phyloP scores from a whole-genome alignment of 2,888 invertebrate genomes.

The Eristalis arbustorum region DNA sequence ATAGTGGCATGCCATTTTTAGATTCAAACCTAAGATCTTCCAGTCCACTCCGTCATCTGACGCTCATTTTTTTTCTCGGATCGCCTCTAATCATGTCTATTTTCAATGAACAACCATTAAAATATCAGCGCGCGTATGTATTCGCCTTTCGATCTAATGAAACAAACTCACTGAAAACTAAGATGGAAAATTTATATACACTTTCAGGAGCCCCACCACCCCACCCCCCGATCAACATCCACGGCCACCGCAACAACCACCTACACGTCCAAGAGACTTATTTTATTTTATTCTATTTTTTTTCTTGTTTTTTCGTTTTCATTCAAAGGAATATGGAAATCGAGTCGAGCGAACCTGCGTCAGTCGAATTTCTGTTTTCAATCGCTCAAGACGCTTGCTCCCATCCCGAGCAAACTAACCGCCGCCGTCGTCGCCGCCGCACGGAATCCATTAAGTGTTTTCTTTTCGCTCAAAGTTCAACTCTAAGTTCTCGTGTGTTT shows the following conservation, averaged over 20 bases:
- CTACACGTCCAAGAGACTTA: background rate
- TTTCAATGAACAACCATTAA: slow-evolving; percentile 25
- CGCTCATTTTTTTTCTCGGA: background rate
- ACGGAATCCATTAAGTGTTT: slow-evolving; percentile 30
- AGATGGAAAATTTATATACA: slow-evolving; percentile 32
- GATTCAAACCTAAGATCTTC: background rate
- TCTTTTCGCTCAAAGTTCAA: slow-evolving; percentile 3
- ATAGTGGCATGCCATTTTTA: background rate
- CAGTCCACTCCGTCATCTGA: background rate
- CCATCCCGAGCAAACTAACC: slow-evolving; percentile 6
- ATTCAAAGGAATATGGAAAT: slow-evolving; percentile 76
- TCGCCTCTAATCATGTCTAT: slow-evolving; percentile 22
- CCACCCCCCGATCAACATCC: background rate
- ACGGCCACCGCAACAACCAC: background rate
- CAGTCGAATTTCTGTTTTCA: slow-evolving; percentile 77
- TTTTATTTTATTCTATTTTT: slow-evolving; percentile 4
- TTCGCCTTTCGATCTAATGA: background rate
- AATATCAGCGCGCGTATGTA: background rate
- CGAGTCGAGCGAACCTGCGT: slow-evolving; percentile 75
- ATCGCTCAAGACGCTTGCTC: slow-evolving; percentile 73
- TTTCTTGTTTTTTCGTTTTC: slow-evolving; percentile 4
- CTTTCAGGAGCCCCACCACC: background rate
- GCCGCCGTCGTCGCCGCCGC: slow-evolving; percentile 1
- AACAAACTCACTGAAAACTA: slow-evolving; percentile 8
- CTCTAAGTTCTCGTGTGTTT: slow-evolving; percentile 12